Evolutionary conservation across 1,140 invertebrate genomes (phyloP).

Genomic region (Diachasmimorpha longicaudata): DNA sequence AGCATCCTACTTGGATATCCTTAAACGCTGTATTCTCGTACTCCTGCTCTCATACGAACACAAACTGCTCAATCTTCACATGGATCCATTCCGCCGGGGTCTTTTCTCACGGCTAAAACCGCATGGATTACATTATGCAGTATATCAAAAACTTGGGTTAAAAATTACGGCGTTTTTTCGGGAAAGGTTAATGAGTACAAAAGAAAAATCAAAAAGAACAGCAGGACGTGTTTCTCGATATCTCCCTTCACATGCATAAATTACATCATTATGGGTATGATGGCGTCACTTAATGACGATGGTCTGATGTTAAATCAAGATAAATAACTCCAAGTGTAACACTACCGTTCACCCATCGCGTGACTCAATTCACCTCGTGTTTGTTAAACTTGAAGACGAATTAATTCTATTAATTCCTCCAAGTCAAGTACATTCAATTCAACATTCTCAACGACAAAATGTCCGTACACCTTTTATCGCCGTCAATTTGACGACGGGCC

Average conservation of each 20-base stretch:
- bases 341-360: slow-evolving; percentile 8
- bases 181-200: slow-evolving; percentile 4
- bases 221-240: neutral
- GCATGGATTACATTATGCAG: neutral
- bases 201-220: neutral
- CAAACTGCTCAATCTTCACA: neutral
- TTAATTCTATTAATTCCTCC: neutral
- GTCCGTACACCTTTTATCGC: neutral
- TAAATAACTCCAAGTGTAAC: neutral
- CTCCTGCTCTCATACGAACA: neutral
- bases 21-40: neutral
- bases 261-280: neutral
- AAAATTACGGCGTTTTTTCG: neutral
- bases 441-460: neutral
- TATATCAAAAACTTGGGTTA: neutral
- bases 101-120: neutral
- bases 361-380: neutral
- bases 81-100: neutral
- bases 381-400: neutral
- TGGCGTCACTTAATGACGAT: slow-evolving; percentile 1
- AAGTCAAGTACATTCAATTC: neutral
- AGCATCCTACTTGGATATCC: neutral
- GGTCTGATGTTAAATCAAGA: neutral
- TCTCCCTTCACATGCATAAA: neutral
- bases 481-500: neutral